These are phyloP conservation scores for Sericinus montela DNA, from an alignment of 2,888 invertebrate genomes.

Conservation along the genomic window DNA sequence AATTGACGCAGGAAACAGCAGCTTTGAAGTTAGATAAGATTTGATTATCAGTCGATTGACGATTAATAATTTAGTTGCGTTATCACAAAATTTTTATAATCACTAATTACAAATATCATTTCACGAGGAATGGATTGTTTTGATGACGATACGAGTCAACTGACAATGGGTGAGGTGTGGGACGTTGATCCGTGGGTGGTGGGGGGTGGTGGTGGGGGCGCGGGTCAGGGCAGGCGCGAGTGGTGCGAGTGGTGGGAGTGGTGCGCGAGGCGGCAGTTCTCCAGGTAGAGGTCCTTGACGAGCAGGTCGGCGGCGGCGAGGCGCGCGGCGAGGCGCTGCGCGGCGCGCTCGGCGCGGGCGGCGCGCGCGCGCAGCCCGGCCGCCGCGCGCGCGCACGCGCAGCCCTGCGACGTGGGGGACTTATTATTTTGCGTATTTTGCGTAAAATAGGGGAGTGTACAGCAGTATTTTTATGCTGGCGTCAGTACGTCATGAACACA, in stretches of 20 bases:
- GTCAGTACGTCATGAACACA: too few relatives aligned
- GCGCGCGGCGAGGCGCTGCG: conserved; percentile 79
- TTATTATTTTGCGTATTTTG: neutral
- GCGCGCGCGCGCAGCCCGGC: conserved; percentile 75
- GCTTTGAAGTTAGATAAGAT: too few relatives aligned
- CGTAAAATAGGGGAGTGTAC: too few relatives aligned
- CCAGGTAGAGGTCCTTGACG: conserved; percentile 90
- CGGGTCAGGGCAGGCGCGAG: conserved; percentile 70
- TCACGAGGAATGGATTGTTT: neutral
- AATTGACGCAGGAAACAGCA: too few relatives aligned
- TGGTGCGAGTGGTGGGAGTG: conserved; percentile 84
- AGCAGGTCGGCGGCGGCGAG: conserved; percentile 86
- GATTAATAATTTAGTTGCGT: too few relatives aligned
- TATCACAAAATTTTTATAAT: neutral
- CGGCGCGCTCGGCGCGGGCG: conserved; percentile 61
- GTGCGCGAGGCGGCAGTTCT: conserved; percentile 87
- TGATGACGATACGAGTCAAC: too few relatives aligned
- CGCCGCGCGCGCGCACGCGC: conserved; percentile 80
- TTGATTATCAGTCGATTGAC: too few relatives aligned
- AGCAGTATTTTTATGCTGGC: too few relatives aligned
- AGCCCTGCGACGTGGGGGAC: conserved; percentile 28
- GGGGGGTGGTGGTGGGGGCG: conserved; percentile 22
- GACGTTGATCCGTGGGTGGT: neutral
- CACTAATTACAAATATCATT: neutral
- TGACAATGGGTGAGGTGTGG: neutral